A percentile compares a stretch with the other conserved stretches of the same genome.
These are phyloP conservation scores for Molorchus minor DNA, from an alignment of 2,888 invertebrate genomes.

Conservation along the genomic window DNA sequence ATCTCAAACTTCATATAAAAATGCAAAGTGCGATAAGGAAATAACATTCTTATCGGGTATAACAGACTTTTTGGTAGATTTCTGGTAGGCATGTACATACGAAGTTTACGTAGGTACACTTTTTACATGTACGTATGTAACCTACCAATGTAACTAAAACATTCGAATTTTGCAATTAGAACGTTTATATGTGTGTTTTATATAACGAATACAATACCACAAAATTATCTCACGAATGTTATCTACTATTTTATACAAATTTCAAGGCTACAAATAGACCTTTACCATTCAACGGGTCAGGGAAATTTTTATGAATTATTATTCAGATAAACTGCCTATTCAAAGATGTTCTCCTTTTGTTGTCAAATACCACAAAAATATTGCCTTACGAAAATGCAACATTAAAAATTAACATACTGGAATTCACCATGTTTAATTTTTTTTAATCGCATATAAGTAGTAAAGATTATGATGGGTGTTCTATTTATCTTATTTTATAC, in stretches of 20 bases:
- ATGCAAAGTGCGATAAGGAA: constrained; percentile 33
- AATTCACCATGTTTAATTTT: too few species aligned
- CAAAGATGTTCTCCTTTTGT: too few species aligned
- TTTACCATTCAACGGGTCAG: constrained; percentile 8
- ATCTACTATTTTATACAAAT: constrained; percentile 4
- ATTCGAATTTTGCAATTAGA: not conserved
- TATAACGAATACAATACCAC: not conserved
- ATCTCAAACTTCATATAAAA: constrained; percentile 33
- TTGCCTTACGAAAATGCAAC: too few species aligned
- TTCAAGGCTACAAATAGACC: constrained; percentile 12
- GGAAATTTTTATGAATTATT: not conserved
- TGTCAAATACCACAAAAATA: too few species aligned
- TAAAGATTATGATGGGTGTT: too few species aligned
- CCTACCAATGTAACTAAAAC: too few species aligned
- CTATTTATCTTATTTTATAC: too few species aligned
- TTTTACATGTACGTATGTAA: not conserved
- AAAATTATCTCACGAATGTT: constrained; percentile 6
- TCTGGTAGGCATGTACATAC: not conserved
- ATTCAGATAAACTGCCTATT: too few species aligned
- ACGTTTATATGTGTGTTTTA: not conserved
- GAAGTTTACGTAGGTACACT: not conserved
- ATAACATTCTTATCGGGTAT: constrained; percentile 22
- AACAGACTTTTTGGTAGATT: constrained; percentile 6
- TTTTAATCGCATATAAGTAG: too few species aligned
- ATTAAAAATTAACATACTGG: too few species aligned